Evolutionary conservation across 2,797 vertebrate genomes (phyloP).

Genomic region (Micropoecilia bifurca): DNA sequence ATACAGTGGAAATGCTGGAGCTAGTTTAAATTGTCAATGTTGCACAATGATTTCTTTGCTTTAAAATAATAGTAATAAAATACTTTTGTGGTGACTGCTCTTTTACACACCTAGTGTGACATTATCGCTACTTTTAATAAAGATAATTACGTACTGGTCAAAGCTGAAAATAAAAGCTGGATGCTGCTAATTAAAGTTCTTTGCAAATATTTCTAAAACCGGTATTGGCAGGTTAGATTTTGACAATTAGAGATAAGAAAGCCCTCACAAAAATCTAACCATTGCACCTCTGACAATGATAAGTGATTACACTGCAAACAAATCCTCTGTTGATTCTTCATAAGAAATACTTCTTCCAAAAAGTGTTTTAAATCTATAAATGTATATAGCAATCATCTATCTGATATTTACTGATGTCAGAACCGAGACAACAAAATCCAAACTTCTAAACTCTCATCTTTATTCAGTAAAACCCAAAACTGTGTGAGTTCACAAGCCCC

Average conservation of each 20-base stretch:
- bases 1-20: not conserved
- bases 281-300: not conserved
- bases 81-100: not conserved
- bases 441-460: constrained; percentile 66
- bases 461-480: constrained; percentile 62
- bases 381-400: not conserved
- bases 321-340: not conserved
- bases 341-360: not conserved
- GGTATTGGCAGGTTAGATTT: not conserved
- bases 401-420: constrained; percentile 38
- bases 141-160: not conserved
- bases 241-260: not conserved
- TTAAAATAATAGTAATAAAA: not conserved
- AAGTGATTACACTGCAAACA: not conserved
- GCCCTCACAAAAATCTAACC: not conserved
- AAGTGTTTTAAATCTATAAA: not conserved
- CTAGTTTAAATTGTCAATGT: not conserved
- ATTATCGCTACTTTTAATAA: not conserved
- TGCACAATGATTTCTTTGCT: not conserved
- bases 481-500: constrained; percentile 53
- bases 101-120: not conserved
- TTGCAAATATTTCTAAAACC: not conserved
- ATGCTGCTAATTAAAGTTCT: not conserved
- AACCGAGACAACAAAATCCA: constrained; percentile 29
- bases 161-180: not conserved